These are phyloP conservation scores for Xylophagus ater DNA, from an alignment of 2,888 invertebrate genomes.

Conservation along the genomic window DNA sequence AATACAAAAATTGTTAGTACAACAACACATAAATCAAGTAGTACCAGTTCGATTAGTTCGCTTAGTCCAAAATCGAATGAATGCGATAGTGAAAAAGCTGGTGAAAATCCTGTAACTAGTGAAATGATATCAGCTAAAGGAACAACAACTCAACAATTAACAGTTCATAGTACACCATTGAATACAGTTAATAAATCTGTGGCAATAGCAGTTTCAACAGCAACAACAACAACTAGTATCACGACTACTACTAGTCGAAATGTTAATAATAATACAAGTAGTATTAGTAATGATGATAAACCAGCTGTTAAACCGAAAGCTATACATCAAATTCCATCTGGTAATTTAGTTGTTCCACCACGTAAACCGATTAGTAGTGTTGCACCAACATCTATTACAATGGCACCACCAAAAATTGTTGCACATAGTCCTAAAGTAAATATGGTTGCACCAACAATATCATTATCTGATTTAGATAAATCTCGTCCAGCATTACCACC, in stretches of 20 bases:
- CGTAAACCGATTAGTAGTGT: slow-evolving; percentile 82
- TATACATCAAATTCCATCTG: slow-evolving; percentile 26
- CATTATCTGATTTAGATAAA: slow-evolving; percentile 42
- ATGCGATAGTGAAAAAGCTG: slow-evolving; percentile 24
- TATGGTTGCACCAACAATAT: slow-evolving; percentile 38
- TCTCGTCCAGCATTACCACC: slow-evolving; percentile 70
- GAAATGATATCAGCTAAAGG: slow-evolving; percentile 27
- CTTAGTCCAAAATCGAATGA: slow-evolving; percentile 19
- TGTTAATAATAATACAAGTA: slow-evolving; percentile 1
- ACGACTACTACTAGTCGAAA: slow-evolving; percentile 21
- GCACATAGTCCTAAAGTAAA: slow-evolving; percentile 40
- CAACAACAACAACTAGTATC: slow-evolving; percentile 22
- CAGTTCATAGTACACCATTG: slow-evolving; percentile 46
- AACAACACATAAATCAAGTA: slow-evolving; percentile 35
- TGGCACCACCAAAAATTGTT: slow-evolving; percentile 35
- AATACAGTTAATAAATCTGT: slow-evolving; percentile 38
- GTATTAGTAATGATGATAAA: slow-evolving; percentile 16
- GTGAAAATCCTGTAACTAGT: slow-evolving; percentile 26
- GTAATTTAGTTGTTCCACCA: slow-evolving; percentile 37
- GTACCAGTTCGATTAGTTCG: slow-evolving; percentile 13
- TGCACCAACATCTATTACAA: slow-evolving; percentile 60
- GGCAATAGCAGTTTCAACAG: slow-evolving; percentile 30
- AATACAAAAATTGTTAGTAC: slow-evolving; percentile 67
- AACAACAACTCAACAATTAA: slow-evolving; percentile 38
- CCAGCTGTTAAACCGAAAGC: slow-evolving; percentile 37